Evolutionary conservation across 1,140 invertebrate species (phyloP), one percentile per base, ranked within the genome.

Genomic region (Lerema accius): DNA sequence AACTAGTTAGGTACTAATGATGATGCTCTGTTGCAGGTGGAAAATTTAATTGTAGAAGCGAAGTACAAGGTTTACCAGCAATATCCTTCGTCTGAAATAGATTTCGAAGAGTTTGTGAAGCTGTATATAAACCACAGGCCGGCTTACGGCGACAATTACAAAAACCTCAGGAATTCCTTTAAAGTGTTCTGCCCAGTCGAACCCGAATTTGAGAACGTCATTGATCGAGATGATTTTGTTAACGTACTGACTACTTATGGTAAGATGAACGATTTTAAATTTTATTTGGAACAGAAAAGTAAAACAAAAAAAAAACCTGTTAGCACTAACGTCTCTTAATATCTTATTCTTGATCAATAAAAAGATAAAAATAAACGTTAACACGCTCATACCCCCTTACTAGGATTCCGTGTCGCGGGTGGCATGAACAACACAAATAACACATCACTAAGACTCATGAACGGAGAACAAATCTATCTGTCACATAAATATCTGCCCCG

Each of bases 41-140:
- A 95, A 69, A 93, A 94, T 67, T 92, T 96, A 71, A 71, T 95
- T 65, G 92, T 93, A 40, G 95, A 96, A 87, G 91, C 94, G 4
- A 92, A 93, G 61, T 94, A 93, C 66, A 92, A 92, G 63, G 82
- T 92, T 51, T 93, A 92, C 70, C 90, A 93, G 7, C 82, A 92
- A 48, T 62, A 86, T 50, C 82, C 92, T 14, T 76, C 91, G 1
- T 89, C 92, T 0, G 90, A 94, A 49, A 93, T 96, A 39, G 92
- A 92, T 61, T 94, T 96, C 63, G 92, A 94, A 19, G 93, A 95
- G 32, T 95, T 96, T 71, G 93, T 96, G 1, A 94, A 93, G 82
- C 78, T 96, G 40, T 96, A 94, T 67, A 84, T 95, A 14, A 96
- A 96, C 78, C 95, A 96, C 78, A 91, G 94, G 53, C 94, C 94